These are phyloP conservation scores for Noctua fimbriata DNA, from an alignment of 2,888 invertebrate species.

Conservation along the genomic window DNA sequence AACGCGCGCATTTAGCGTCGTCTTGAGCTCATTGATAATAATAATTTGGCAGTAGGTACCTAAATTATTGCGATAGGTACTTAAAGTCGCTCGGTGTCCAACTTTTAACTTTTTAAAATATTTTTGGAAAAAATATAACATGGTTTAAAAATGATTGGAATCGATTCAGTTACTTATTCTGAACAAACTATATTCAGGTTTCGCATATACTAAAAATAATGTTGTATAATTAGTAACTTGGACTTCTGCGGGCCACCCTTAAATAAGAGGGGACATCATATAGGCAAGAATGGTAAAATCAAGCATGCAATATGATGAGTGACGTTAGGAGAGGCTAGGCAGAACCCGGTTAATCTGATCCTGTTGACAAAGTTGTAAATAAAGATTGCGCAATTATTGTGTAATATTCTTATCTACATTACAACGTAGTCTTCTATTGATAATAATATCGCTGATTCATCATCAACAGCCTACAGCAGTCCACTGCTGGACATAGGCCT, in stretches of 20 bases:
- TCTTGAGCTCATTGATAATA: too few species aligned
- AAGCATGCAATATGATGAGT: neutral
- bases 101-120: too few species aligned
- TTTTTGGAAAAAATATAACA: too few species aligned
- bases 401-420: slow-evolving; percentile 22
- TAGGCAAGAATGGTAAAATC: neutral
- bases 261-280: neutral
- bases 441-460: neutral
- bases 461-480: neutral
- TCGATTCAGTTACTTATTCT: too few species aligned
- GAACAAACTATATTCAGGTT: too few species aligned
- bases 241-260: neutral
- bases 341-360: slow-evolving; percentile 11
- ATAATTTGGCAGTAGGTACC: too few species aligned
- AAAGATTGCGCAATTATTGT: slow-evolving; percentile 20
- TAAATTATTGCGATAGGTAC: too few species aligned
- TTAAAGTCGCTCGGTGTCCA: too few species aligned
- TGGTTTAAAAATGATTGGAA: too few species aligned
- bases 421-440: slow-evolving; percentile 17
- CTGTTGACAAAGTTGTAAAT: neutral
- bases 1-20: too few species aligned
- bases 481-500: neutral
- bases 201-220: too few species aligned
- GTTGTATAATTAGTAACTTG: neutral
- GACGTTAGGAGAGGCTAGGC: neutral